These are phyloP conservation scores for Nomada ruficornis DNA, from an alignment of 2,888 invertebrate genomes.

Conservation along the genomic window DNA sequence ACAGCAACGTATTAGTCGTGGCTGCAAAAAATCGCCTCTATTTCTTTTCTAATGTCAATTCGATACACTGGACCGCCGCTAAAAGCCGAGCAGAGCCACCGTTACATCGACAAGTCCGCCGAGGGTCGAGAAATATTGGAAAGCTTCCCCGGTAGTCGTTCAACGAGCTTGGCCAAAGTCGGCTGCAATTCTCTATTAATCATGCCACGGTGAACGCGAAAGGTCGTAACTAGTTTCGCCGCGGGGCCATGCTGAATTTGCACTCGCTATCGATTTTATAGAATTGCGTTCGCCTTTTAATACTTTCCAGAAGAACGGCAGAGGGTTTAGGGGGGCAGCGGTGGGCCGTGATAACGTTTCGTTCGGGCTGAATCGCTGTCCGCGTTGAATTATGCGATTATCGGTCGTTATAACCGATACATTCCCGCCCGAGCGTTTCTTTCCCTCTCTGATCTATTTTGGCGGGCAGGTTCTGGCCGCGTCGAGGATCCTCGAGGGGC, in stretches of 20 bases:
- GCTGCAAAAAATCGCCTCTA: not conserved
- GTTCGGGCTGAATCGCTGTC: constrained; percentile 35
- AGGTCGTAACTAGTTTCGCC: constrained; percentile 49
- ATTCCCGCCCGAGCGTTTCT: constrained; percentile 21
- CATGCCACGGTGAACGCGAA: constrained; percentile 37
- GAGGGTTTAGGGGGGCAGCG: not conserved
- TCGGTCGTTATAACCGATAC: constrained; percentile 57
- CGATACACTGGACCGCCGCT: constrained; percentile 4
- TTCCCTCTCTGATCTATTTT: constrained; percentile 30
- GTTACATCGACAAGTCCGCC: constrained; percentile 20
- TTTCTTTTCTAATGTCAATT: constrained; percentile 24
- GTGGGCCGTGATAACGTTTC: constrained; percentile 35
- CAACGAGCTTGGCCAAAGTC: constrained; percentile 22
- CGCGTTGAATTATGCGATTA: constrained; percentile 69
- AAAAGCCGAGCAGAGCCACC: constrained; percentile 5
- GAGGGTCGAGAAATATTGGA: constrained; percentile 39
- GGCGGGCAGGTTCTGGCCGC: constrained; percentile 10
- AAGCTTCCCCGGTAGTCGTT: constrained; percentile 19
- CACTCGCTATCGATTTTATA: constrained; percentile 56
- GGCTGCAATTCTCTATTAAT: constrained; percentile 53
- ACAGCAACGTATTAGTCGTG: not conserved
- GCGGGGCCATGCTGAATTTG: constrained; percentile 51
- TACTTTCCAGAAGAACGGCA: constrained; percentile 20
- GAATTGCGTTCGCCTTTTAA: constrained; percentile 59
- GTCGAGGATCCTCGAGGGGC: not conserved